Evolutionary conservation across 2,113 vertebrate genomes (phyloP), one percentile per base, ranked within the genome.

Genomic region (Ctenomys sociabilis): DNA sequence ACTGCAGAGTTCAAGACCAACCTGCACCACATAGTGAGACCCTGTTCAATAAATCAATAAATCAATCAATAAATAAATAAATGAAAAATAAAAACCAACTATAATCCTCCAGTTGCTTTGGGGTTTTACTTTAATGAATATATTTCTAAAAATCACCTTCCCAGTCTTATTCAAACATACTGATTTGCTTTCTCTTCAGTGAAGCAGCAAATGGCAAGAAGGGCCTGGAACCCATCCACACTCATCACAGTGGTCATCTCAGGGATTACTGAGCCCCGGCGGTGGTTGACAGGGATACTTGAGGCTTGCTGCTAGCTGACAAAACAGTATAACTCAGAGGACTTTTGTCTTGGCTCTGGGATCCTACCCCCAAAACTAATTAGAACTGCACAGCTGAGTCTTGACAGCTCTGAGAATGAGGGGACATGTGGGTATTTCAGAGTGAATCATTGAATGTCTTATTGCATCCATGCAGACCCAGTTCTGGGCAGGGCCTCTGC

Each of bases 361-460:
- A 82, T 3, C 5, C 59, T 43, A 52, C 73, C 24, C 70, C 19
- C 26, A 7, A 45, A 26, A 21, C 43, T 59, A 45, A 73, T 21
- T 30, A 28, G n/a, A 21, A n/a, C 61, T 86, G 26, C 37, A 13
- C 0, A 3, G 61, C 0, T 13, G 66, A 59, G 30, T 11, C 43
- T 35, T 57, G 61, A 57, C 12, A 64, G n/a, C 35, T 1, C 12
- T 30, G 61, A 17, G 11, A 11, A 26, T 0, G 1, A 2, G 19
- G 43, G 4, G 28, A 26, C 19, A 35, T 21, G 3, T 12, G 4
- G 2, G 21, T 35, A 9, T 10, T 2, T 5, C 45, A 40, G 35
- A 28, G 5, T 12, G 14, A 5, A 5, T 13, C 30, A 1, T 32
- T 0, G 26, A 14, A n/a, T 1, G 3, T 10, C n/a, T 26, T 40